These are phyloP conservation scores for Holothuria glaberrima DNA, from an alignment of 35 echinoderm and acorn worm species.

Conservation along the genomic window DNA sequence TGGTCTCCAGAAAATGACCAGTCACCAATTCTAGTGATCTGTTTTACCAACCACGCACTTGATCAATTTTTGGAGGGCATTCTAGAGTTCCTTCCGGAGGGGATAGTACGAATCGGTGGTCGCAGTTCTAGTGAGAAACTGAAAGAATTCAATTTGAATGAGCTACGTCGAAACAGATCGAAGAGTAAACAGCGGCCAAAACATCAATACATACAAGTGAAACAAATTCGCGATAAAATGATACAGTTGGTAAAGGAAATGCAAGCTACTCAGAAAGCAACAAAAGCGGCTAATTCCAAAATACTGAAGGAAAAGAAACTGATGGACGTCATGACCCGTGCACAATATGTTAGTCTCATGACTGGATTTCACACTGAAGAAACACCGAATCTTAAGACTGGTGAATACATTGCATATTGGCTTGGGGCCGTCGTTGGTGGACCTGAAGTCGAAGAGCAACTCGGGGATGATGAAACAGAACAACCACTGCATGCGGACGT, in stretches of 20 bases:
- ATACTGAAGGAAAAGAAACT: conserved; percentile 31
- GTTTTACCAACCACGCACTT: conserved; percentile 94
- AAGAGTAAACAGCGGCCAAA: conserved; percentile 8
- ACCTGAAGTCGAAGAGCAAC: background rate
- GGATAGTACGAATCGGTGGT: conserved; percentile 70
- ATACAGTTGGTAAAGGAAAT: conserved; percentile 3
- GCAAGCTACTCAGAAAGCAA: conserved; percentile 10
- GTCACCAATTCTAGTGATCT: conserved; percentile 78
- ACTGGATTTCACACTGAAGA: conserved; percentile 36
- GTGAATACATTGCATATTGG: conserved; percentile 60
- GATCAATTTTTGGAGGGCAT: conserved; percentile 96
- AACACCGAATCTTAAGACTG: conserved; percentile 30
- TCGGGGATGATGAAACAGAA: background rate
- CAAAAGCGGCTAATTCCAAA: background rate
- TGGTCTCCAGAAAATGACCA: conserved; percentile 29
- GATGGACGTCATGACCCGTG: conserved; percentile 13
- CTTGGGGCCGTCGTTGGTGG: conserved; percentile 25
- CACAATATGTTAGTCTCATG: conserved; percentile 36
- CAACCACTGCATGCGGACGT: background rate
- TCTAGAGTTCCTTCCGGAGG: conserved; percentile 45
- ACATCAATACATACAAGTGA: conserved; percentile 25
- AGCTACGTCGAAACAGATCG: conserved; percentile 3
- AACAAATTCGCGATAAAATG: conserved; percentile 24
- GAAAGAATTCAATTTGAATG: conserved; percentile 47
- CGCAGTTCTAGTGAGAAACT: conserved; percentile 70